These are phyloP conservation scores for Platycercus adscitus DNA, from an alignment of 2,113 vertebrate species.

Conservation along the genomic window DNA sequence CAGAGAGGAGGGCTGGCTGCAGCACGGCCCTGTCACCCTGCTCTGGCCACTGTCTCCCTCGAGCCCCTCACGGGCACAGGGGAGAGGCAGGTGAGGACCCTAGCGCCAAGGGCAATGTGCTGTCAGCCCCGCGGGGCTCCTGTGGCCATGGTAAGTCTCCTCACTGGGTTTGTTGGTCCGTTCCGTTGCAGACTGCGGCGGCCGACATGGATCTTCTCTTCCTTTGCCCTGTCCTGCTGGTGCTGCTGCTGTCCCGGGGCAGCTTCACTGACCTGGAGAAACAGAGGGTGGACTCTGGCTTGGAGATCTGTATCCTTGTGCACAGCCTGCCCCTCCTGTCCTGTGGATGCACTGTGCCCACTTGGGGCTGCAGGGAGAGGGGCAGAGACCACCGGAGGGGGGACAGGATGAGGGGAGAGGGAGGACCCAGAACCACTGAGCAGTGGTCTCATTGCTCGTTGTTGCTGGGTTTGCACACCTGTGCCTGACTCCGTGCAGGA, in stretches of 20 bases:
- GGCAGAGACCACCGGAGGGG: neutral
- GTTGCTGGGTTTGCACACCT: neutral
- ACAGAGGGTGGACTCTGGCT: conserved; percentile 82
- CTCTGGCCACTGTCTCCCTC: neutral
- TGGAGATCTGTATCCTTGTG: conserved; percentile 96
- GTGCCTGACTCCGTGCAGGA: neutral
- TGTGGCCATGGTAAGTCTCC: neutral
- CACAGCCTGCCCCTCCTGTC: neutral
- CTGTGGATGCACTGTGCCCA: fast-evolving
- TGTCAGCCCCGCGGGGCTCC: fast-evolving
- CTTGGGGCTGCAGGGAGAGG: neutral
- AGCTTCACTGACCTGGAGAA: conserved; percentile 73
- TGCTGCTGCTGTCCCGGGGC: conserved; percentile 63
- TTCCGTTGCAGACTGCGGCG: neutral
- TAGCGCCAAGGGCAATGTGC: neutral
- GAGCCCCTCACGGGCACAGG: neutral
- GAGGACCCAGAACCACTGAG: neutral
- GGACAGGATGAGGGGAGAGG: neutral
- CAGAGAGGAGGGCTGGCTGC: neutral
- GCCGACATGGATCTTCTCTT: conserved; percentile 80
- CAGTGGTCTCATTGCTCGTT: neutral
- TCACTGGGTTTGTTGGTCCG: neutral
- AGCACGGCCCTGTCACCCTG: neutral
- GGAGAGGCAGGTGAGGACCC: neutral
- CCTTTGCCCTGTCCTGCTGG: conserved; percentile 75